Evolutionary conservation across 2,113 vertebrate species (phyloP).

Genomic region (Neolamprologus tretocephalus): DNA sequence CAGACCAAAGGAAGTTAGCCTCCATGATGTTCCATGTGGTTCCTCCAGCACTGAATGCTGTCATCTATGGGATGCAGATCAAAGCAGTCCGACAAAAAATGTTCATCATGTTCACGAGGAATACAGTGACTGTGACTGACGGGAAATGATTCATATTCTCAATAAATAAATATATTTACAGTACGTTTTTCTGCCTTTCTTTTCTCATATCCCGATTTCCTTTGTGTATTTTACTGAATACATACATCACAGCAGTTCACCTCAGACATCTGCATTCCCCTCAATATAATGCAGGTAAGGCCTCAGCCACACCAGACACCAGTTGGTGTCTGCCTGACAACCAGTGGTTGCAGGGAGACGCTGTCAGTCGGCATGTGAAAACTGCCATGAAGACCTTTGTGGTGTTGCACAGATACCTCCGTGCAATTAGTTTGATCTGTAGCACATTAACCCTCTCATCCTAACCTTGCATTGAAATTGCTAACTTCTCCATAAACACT

Average conservation of each 20-base stretch:
- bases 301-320: not conserved
- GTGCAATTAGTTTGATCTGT: not conserved
- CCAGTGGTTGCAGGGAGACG: not conserved
- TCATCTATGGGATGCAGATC: constrained; percentile 56
- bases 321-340: not conserved
- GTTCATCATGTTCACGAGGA: not conserved
- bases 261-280: not conserved
- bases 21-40: constrained; percentile 28
- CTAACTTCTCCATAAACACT: not conserved
- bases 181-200: accelerated
- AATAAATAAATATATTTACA: not conserved
- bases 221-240: accelerated
- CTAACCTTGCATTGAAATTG: accelerated
- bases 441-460: not conserved
- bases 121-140: not conserved
- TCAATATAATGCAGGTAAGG: not conserved
- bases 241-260: not conserved
- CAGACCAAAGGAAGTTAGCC: constrained; percentile 20
- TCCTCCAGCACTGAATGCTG: constrained; percentile 25
- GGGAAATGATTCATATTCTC: not conserved
- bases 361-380: not conserved
- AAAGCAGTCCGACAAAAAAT: constrained; percentile 34
- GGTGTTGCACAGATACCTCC: not conserved
- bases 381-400: not conserved
- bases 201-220: not conserved